These are phyloP conservation scores for Stomatorhinus walkeri DNA, from an alignment of 2,797 vertebrate species.

Conservation along the genomic window DNA sequence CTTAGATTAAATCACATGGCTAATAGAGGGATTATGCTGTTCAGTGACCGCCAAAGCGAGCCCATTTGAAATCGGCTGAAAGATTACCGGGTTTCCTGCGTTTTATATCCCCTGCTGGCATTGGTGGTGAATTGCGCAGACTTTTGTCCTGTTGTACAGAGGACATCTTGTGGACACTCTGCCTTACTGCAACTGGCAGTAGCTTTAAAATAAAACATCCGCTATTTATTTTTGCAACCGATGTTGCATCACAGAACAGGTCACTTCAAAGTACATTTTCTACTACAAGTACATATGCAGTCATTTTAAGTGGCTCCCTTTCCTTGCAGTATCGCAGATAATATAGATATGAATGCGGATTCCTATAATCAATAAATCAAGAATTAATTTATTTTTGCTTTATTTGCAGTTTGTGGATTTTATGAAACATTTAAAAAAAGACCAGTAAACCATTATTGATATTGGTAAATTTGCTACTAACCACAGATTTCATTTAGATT, in stretches of 20 bases:
- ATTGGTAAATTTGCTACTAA: background rate
- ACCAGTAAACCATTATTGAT: background rate
- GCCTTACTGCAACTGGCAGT: constrained; percentile 33
- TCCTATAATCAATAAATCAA: background rate
- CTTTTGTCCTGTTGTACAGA: constrained; percentile 17
- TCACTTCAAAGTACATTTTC: background rate
- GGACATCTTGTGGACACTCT: constrained; percentile 47
- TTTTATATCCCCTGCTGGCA: constrained; percentile 8
- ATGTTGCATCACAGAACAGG: background rate
- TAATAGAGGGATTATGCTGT: constrained; percentile 23
- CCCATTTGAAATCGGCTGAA: constrained; percentile 17
- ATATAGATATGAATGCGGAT: background rate
- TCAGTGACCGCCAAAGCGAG: constrained; percentile 14
- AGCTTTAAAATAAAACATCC: background rate
- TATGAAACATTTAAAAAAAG: background rate
- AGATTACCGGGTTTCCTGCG: constrained; percentile 24
- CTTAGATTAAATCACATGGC: constrained; percentile 19
- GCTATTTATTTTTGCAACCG: background rate
- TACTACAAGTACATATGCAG: background rate
- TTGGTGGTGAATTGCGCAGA: too few species aligned
- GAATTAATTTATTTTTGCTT: background rate
- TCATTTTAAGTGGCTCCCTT: background rate
- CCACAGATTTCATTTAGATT: background rate
- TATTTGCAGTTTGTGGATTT: background rate
- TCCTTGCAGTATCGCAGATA: background rate